phyloP scores from a whole-genome alignment of 2,888 invertebrate species.

The Heteromyza rotundicornis region DNA sequence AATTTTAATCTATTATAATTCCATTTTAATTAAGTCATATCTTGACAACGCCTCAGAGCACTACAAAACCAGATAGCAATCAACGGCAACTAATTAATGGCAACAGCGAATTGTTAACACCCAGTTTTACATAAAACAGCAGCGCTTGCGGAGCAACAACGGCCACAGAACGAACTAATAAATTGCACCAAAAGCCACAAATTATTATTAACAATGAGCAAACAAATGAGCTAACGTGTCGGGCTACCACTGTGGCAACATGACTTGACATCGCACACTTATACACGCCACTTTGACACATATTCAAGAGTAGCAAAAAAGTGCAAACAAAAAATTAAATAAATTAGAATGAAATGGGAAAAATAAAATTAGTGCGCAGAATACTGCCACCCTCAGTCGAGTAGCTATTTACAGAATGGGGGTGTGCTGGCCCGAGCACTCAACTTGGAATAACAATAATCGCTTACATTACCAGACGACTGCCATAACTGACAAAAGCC shows the following conservation, averaged over 20 bases:
- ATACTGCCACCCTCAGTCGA: constrained; percentile 8
- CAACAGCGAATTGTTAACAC: constrained; percentile 20
- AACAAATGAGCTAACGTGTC: neutral
- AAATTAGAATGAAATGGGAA: neutral
- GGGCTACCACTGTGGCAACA: neutral
- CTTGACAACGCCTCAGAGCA: too few relatives aligned
- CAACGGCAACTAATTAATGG: constrained; percentile 20
- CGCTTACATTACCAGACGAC: too few relatives aligned
- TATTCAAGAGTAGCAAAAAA: neutral
- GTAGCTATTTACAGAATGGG: neutral
- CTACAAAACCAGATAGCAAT: constrained; percentile 10
- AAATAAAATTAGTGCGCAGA: constrained; percentile 19
- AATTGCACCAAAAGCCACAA: neutral
- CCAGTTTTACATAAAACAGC: constrained; percentile 9
- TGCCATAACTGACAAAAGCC: neutral
- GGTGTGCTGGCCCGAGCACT: neutral
- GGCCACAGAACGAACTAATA: neutral
- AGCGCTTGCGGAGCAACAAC: neutral
- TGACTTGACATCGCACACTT: neutral
- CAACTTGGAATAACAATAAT: neutral
- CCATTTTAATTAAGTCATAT: neutral
- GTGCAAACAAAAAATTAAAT: too few relatives aligned
- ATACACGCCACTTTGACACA: neutral
- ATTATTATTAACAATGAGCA: neutral
- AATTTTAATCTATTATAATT: neutral